phyloP scores from a whole-genome alignment of 1,140 invertebrate genomes.

The Yoshiicerus persimilis region DNA sequence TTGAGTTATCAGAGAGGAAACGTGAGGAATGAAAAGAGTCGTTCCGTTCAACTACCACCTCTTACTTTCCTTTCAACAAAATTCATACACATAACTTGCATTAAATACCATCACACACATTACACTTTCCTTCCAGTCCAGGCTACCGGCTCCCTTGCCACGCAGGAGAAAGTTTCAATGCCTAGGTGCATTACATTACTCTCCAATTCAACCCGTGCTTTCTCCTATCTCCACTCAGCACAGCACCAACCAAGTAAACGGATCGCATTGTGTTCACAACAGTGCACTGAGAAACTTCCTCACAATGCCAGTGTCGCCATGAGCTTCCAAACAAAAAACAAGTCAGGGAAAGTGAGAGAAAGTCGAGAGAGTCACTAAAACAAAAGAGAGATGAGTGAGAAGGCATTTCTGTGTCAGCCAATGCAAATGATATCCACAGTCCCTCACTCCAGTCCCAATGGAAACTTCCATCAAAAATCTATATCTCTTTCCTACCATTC shows the following conservation, averaged over 20 bases:
- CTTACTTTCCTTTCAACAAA: not conserved
- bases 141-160: no score
- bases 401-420: not conserved
- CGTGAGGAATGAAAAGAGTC: not conserved
- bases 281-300: not conserved
- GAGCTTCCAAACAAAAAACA: not conserved
- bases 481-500: not conserved
- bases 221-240: not conserved
- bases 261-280: not conserved
- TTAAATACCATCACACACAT: not conserved
- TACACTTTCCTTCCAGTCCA: no score
- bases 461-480: not conserved
- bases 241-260: not conserved
- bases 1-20: not conserved
- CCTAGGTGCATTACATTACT: not conserved
- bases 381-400: no score
- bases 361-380: not conserved
- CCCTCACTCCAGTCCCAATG: no score
- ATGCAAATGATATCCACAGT: not conserved
- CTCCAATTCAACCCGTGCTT: not conserved
- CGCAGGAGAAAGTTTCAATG: no score
- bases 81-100: not conserved
- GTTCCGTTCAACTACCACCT: not conserved
- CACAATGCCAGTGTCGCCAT: not conserved
- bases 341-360: not conserved